Percentiles rank a stretch among this genome's conserved stretches.
Evolutionary conservation across 2,797 vertebrate genomes (phyloP).

Genomic region (Squalus acanthias): DNA sequence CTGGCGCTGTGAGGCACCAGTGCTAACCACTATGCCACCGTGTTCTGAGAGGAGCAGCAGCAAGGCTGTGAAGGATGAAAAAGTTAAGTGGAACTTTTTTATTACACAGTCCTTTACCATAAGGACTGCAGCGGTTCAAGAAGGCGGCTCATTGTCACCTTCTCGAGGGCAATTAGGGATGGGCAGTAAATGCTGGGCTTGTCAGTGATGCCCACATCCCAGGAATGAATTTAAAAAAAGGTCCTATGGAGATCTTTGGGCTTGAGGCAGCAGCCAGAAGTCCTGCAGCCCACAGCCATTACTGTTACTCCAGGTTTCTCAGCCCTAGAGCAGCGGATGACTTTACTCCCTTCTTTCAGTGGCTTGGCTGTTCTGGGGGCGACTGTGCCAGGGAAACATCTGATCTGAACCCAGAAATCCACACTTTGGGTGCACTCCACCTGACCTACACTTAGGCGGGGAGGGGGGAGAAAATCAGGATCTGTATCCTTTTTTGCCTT

Average conservation of each 20-base stretch:
- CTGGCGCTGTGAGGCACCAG: no score
- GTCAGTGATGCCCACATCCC: no score
- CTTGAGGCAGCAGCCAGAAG: neutral
- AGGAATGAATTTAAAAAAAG: neutral
- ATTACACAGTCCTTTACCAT: no score
- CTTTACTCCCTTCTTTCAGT: neutral
- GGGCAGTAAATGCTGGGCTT: no score
- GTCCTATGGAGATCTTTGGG: neutral
- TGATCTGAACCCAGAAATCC: neutral
- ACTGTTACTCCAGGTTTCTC: neutral
- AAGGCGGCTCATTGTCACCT: no score
- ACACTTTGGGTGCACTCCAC: neutral
- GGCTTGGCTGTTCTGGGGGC: neutral
- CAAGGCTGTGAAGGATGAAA: no score
- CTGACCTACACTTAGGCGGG: neutral
- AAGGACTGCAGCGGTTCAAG: no score
- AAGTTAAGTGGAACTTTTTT: no score
- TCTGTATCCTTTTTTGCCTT: neutral
- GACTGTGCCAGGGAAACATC: no score
- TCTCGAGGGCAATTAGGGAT: no score
- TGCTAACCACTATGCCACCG: no score
- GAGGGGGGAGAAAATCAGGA: neutral
- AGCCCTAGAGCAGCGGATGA: neutral
- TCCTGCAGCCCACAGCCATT: neutral
- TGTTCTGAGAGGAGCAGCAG: no score